A percentile compares a stretch with the other conserved stretches of the same genome.
Conservation (phyloP, 2,113 vertebrate species). For the Oryzias melastigma region DNA sequence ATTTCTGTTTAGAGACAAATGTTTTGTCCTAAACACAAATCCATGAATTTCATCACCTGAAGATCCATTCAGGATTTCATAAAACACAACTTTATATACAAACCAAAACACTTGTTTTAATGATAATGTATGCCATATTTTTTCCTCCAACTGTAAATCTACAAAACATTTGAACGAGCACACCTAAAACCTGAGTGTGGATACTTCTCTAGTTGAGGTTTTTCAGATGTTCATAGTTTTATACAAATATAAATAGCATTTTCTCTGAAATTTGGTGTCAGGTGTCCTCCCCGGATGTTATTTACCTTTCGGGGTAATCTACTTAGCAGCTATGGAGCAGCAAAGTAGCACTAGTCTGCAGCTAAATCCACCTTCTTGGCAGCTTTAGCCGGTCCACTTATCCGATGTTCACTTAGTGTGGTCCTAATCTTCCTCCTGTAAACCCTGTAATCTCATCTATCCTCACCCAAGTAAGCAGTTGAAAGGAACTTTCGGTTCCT, state of each 20-base stretch:
- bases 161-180: too few relatives aligned
- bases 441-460: conserved; percentile 20
- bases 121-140: too few relatives aligned
- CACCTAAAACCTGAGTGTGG: too few relatives aligned
- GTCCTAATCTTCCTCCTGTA: conserved; percentile 20
- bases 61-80: too few relatives aligned
- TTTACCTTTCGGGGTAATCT: background rate
- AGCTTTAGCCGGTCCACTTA: background rate
- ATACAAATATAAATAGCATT: background rate
- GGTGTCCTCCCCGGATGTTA: background rate
- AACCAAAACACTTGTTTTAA: too few relatives aligned
- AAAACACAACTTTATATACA: too few relatives aligned
- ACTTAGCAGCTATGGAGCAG: conserved; percentile 5
- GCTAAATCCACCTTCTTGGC: conserved; percentile 15
- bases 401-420: background rate
- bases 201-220: too few relatives aligned
- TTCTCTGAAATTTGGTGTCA: too few relatives aligned
- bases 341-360: conserved; percentile 25
- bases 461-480: background rate
- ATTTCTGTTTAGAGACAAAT: too few relatives aligned
- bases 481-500: background rate
- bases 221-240: background rate
- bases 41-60: too few relatives aligned
- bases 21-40: too few relatives aligned
- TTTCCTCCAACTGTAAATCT: too few relatives aligned